Conservation (phyloP, 2,797 vertebrate genomes). For the Sebastes baramenuke region DNA sequence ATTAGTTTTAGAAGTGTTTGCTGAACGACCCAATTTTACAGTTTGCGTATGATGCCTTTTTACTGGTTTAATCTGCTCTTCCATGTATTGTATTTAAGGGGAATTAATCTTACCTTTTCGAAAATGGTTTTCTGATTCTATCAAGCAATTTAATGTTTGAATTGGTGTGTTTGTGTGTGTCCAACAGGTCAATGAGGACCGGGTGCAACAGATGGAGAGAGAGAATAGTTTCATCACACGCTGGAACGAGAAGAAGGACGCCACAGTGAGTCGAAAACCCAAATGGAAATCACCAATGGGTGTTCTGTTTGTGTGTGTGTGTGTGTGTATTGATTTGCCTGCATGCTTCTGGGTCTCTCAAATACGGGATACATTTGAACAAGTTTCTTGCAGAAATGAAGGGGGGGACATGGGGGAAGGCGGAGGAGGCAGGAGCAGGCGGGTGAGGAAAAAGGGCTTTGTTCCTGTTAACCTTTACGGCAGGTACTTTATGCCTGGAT, state of each 20-base stretch:
- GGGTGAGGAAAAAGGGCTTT: slow-evolving; percentile 50
- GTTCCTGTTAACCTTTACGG: slow-evolving; percentile 76
- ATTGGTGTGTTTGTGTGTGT: slow-evolving; percentile 33
- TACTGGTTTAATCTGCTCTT: neutral
- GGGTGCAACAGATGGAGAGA: slow-evolving; percentile 95
- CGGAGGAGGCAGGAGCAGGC: neutral
- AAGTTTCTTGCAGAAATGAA: slow-evolving; percentile 29
- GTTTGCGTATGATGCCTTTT: neutral
- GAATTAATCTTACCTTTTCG: neutral
- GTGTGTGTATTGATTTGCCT: slow-evolving; percentile 42
- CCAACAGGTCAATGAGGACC: slow-evolving; percentile 92
- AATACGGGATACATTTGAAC: slow-evolving; percentile 48
- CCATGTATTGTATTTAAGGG: neutral
- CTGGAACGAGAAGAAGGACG: slow-evolving; percentile 97
- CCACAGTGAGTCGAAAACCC: slow-evolving; percentile 85
- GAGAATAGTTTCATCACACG: slow-evolving; percentile 96
- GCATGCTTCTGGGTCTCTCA: slow-evolving; percentile 36
- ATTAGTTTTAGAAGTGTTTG: slow-evolving; percentile 41
- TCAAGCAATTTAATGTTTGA: neutral
- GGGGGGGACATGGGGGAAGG: neutral
- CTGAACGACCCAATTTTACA: slow-evolving; percentile 33
- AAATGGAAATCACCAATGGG: slow-evolving; percentile 51
- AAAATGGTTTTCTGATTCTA: neutral
- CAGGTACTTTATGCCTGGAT: slow-evolving; percentile 69
- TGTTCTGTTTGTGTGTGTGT: slow-evolving; percentile 2